These are phyloP conservation scores for Antedon mediterranea DNA, from an alignment of 53 echinoderm and acorn worm genomes.

Conservation along the genomic window DNA sequence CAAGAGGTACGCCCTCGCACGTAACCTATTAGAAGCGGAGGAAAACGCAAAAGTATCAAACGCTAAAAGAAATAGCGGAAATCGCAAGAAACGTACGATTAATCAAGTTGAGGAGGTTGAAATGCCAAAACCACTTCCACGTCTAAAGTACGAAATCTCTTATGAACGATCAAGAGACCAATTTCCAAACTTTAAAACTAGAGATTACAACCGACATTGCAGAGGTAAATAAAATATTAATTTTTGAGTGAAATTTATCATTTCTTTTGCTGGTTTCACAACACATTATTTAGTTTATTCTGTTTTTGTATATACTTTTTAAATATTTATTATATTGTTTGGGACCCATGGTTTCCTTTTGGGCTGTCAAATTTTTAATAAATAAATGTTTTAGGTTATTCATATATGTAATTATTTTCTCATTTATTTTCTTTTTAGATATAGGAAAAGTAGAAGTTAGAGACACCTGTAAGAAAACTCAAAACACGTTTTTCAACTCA, in stretches of 20 bases:
- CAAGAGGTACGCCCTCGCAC: conserved; percentile 15
- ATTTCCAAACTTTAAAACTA: not conserved
- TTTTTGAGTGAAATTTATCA: too few relatives aligned
- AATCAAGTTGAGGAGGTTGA: conserved; percentile 3
- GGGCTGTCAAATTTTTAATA: too few relatives aligned
- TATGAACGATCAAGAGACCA: not conserved
- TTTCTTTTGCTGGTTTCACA: conserved; percentile 1
- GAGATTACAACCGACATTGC: not conserved
- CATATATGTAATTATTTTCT: too few relatives aligned
- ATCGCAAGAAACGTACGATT: not conserved
- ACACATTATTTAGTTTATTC: too few relatives aligned
- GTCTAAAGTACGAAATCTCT: not conserved
- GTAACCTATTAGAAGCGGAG: conserved; percentile 7
- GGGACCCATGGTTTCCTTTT: too few relatives aligned
- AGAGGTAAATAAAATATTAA: too few relatives aligned
- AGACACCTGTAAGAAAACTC: too few relatives aligned
- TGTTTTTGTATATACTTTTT: too few relatives aligned
- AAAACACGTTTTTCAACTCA: not conserved
- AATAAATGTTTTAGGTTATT: too few relatives aligned
- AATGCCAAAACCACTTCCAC: not conserved
- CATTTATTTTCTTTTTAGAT: too few relatives aligned
- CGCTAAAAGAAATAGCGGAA: not conserved
- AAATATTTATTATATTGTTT: too few relatives aligned
- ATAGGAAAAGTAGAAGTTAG: too few relatives aligned
- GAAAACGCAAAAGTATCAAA: not conserved